Conservation (phyloP, 2,113 vertebrate species). For the Epinephelus cyanopodus region DNA sequence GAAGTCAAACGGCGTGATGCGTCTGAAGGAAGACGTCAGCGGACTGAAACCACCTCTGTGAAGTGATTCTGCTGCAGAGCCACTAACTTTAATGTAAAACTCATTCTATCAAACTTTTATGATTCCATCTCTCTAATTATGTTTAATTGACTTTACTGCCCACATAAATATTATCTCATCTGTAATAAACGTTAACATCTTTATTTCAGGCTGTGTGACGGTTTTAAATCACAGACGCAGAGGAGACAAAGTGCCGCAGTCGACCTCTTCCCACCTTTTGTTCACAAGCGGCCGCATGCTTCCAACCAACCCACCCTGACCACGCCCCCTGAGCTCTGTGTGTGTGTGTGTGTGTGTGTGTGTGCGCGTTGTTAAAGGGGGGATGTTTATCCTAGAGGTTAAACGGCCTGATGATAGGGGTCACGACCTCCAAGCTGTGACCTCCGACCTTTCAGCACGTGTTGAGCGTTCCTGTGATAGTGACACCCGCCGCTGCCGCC, state of each 20-base stretch:
- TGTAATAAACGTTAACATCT: conserved; percentile 53
- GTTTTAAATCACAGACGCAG: conserved; percentile 35
- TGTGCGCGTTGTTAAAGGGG: conserved; percentile 87
- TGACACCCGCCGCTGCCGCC: conserved; percentile 77
- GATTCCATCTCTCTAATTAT: conserved; percentile 67
- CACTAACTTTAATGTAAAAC: conserved; percentile 23
- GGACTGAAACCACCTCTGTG: neutral
- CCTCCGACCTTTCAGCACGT: conserved; percentile 88
- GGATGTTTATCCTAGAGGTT: conserved; percentile 95
- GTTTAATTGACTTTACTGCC: conserved; percentile 56
- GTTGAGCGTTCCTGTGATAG: conserved; percentile 89
- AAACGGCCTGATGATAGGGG: conserved; percentile 93
- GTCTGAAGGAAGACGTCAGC: neutral
- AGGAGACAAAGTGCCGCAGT: neutral
- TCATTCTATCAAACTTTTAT: conserved; percentile 46
- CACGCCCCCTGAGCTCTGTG: conserved; percentile 25
- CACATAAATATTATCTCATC: conserved; percentile 68
- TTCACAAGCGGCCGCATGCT: neutral
- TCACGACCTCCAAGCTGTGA: conserved; percentile 64
- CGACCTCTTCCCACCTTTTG: conserved; percentile 52
- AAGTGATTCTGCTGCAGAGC: neutral
- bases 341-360: conserved; percentile 43
- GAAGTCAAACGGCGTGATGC: too few species aligned
- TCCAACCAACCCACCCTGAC: neutral
- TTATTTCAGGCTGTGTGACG: conserved; percentile 24